Percentiles rank a stretch among this genome's conserved stretches.
These are phyloP conservation scores for Scaptomyza reducta DNA, from an alignment of 2,888 invertebrate species.

Conservation along the genomic window DNA sequence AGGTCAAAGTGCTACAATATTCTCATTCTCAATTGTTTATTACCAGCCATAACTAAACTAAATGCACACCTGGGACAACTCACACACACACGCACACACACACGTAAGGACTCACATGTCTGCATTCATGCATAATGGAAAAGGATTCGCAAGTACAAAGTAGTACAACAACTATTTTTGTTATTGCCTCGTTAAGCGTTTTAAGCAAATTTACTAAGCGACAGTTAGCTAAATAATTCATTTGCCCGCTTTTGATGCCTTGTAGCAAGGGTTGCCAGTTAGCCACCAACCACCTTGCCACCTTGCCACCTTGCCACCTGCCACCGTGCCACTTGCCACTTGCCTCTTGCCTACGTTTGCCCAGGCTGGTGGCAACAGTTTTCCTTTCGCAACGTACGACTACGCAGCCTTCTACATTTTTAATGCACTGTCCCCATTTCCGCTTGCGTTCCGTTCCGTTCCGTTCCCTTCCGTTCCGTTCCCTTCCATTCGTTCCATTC, in stretches of 20 bases:
- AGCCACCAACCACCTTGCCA: not conserved
- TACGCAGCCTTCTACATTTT: constrained; percentile 59
- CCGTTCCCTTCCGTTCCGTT: too few relatives aligned
- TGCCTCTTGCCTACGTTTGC: not conserved
- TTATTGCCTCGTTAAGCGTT: constrained; percentile 58
- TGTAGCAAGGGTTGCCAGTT: constrained; percentile 24
- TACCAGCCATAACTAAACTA: constrained; percentile 49
- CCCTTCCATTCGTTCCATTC: not conserved
- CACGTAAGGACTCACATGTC: constrained; percentile 14
- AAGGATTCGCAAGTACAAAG: constrained; percentile 23
- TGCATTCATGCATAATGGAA: constrained; percentile 65
- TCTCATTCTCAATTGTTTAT: constrained; percentile 49
- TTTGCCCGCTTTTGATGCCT: constrained; percentile 47
- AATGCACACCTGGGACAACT: constrained; percentile 56
- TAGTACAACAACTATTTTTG: constrained; percentile 20
- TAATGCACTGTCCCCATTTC: constrained; percentile 63
- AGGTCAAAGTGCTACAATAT: constrained; percentile 37
- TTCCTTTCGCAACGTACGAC: constrained; percentile 18
- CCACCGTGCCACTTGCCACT: not conserved
- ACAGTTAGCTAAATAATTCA: constrained; percentile 63
- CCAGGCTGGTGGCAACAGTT: constrained; percentile 47
- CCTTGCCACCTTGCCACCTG: not conserved
- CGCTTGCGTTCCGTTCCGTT: too few relatives aligned
- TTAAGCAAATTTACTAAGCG: constrained; percentile 71
- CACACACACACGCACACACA: constrained; percentile 33